phyloP scores from a whole-genome alignment of 2,113 vertebrate genomes.

The Mustelus asterias region DNA sequence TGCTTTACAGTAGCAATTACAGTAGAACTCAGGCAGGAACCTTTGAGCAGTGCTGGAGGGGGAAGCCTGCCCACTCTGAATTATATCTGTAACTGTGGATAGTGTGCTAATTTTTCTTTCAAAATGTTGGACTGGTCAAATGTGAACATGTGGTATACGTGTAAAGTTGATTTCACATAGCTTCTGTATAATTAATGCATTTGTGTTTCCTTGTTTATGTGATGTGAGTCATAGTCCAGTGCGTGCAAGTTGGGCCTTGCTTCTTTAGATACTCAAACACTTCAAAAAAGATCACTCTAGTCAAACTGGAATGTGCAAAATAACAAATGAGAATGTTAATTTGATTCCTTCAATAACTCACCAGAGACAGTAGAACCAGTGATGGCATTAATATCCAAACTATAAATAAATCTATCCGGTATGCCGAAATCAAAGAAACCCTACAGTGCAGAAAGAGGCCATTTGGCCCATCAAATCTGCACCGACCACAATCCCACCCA shows the following conservation, averaged over 20 bases:
- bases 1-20: neutral
- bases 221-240: neutral
- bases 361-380: neutral
- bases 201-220: neutral
- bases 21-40: neutral
- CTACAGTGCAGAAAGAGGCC: no score
- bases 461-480: no score
- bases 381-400: neutral
- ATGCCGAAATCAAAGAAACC: neutral
- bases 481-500: no score
- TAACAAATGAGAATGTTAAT: neutral
- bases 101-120: neutral
- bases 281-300: neutral
- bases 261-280: neutral
- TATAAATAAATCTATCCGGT: neutral
- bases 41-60: neutral
- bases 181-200: neutral
- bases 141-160: neutral
- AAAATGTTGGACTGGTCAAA: neutral
- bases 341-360: neutral
- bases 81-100: neutral
- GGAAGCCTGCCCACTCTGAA: neutral
- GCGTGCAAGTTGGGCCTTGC: neutral
- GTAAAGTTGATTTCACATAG: neutral
- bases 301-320: neutral